Conservation (phyloP, 1,140 invertebrate genomes). For the Drosophila novamexicana region DNA sequence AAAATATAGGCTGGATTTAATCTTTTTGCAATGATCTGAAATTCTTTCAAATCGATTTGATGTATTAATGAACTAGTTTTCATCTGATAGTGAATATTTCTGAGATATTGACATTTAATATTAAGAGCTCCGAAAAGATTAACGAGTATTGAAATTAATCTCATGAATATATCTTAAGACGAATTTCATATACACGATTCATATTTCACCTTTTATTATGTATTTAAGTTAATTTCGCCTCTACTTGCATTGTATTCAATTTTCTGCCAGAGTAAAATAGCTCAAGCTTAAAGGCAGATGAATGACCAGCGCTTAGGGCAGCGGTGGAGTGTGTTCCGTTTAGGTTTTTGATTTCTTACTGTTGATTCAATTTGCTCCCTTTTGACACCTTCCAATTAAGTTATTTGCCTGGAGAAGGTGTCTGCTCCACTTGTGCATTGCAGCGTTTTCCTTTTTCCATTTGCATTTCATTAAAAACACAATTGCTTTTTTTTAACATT, state of each 20-base stretch:
- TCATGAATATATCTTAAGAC: no score
- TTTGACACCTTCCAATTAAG: slow-evolving; percentile 53
- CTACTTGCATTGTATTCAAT: neutral
- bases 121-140: no score
- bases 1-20: no score
- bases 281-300: slow-evolving; percentile 32
- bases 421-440: slow-evolving; percentile 7
- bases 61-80: no score
- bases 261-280: slow-evolving; percentile 8
- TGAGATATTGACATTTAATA: no score
- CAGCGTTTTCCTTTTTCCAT: slow-evolving; percentile 17
- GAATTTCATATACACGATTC: no score
- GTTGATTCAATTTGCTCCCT: slow-evolving; percentile 50
- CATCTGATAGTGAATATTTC: no score
- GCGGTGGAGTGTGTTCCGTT: slow-evolving; percentile 10
- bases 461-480: slow-evolving; percentile 35
- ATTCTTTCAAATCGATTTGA: no score
- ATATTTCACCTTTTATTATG: no score
- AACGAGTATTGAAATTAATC: no score
- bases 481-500: slow-evolving; percentile 5
- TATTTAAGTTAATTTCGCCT: neutral
- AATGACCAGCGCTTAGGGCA: slow-evolving; percentile 8
- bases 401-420: slow-evolving; percentile 20
- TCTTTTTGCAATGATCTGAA: no score
- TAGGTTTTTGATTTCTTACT: slow-evolving; percentile 26